phyloP scores from a whole-genome alignment of 2,797 vertebrate genomes.

The Synaphobranchus kaupii region DNA sequence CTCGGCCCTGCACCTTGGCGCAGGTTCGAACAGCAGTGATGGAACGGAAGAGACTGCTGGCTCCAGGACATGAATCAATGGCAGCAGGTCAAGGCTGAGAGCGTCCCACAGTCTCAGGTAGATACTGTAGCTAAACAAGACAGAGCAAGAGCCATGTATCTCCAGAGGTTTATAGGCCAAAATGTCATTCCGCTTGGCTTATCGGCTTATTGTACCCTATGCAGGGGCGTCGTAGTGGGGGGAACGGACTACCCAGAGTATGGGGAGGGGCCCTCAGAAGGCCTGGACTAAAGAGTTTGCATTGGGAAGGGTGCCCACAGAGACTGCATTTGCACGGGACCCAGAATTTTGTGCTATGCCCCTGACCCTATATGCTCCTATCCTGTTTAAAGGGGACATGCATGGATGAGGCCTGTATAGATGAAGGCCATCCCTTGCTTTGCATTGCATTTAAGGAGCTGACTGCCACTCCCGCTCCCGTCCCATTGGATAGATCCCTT shows the following conservation, averaged over 20 bases:
- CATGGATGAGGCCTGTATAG: background rate
- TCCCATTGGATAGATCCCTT: background rate
- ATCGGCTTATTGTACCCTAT: background rate
- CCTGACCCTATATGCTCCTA: too few relatives aligned
- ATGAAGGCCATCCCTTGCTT: background rate
- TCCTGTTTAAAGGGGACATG: background rate
- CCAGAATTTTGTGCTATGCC: background rate
- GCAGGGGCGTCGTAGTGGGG: background rate
- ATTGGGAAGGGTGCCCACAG: too few relatives aligned
- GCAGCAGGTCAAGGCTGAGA: background rate
- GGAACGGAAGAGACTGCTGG: background rate
- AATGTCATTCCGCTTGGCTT: background rate
- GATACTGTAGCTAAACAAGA: background rate
- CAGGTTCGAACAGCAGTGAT: too few relatives aligned
- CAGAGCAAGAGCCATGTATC: background rate
- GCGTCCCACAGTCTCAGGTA: background rate
- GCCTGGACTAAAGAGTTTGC: too few relatives aligned
- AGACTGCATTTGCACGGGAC: too few relatives aligned
- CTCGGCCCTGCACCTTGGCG: background rate
- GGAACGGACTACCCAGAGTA: too few relatives aligned
- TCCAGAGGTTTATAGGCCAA: background rate
- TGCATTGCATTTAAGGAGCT: background rate
- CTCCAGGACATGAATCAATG: background rate
- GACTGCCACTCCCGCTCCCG: background rate
- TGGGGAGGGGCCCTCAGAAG: too few relatives aligned